phyloP scores from a whole-genome alignment of 2,113 vertebrate species.

The Phasianus colchicus region DNA sequence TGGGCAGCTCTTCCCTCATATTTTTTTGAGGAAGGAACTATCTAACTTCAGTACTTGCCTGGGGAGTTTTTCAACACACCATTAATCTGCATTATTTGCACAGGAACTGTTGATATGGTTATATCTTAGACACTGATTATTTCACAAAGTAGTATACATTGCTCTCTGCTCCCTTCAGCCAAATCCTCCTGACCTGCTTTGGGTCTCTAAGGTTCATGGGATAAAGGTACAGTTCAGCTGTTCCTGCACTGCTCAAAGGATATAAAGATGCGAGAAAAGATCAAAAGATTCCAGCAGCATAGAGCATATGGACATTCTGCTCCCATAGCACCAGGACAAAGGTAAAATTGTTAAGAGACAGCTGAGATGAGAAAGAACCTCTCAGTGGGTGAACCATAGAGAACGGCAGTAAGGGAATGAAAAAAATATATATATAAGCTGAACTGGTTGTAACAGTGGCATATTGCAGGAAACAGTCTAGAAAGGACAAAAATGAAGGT shows the following conservation, averaged over 20 bases:
- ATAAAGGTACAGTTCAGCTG: neutral
- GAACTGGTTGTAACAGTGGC: neutral
- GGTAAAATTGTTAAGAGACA: neutral
- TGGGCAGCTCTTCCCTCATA: neutral
- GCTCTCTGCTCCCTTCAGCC: neutral
- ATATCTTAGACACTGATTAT: neutral
- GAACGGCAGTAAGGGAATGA: neutral
- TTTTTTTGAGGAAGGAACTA: neutral
- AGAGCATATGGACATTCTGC: neutral
- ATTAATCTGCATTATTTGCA: neutral
- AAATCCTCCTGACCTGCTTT: neutral
- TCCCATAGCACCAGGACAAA: neutral
- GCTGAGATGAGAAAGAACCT: neutral
- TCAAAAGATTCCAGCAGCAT: neutral
- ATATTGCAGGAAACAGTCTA: neutral
- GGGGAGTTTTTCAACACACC: neutral
- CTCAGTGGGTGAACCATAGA: neutral
- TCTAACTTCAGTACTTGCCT: neutral
- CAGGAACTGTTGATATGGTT: fast-evolving
- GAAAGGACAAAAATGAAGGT: neutral
- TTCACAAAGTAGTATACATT: neutral
- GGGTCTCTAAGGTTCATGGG: neutral
- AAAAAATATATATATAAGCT: neutral
- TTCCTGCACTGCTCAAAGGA: neutral
- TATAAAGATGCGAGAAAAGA: neutral